Evolutionary conservation across 2,113 vertebrate genomes (phyloP).

Genomic region (Apteryx mantelli): DNA sequence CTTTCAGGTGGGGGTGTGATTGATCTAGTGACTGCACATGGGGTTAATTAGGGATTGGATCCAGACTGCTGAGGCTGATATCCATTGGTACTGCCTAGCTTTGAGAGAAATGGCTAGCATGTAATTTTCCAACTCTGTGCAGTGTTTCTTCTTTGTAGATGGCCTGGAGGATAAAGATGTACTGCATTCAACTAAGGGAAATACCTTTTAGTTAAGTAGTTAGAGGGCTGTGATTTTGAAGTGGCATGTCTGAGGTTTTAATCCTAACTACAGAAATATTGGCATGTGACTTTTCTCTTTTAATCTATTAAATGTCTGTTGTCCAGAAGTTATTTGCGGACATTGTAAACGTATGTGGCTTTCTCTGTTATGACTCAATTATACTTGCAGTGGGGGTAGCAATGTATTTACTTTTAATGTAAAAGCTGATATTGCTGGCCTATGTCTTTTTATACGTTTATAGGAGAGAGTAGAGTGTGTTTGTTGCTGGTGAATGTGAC

Average conservation of each 20-base stretch:
- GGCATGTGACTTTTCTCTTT: background rate
- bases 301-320: background rate
- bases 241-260: background rate
- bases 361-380: background rate
- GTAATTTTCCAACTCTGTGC: background rate
- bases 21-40: background rate
- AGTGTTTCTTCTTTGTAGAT: background rate
- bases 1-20: slow-evolving; percentile 38
- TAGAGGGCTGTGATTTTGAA: background rate
- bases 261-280: background rate
- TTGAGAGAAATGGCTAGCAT: background rate
- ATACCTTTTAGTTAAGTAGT: background rate
- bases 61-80: background rate
- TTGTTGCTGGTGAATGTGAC: background rate
- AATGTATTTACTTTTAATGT: background rate
- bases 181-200: background rate
- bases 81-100: background rate
- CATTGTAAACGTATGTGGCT: background rate
- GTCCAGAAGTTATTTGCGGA: background rate
- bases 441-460: background rate
- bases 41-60: slow-evolving; percentile 5
- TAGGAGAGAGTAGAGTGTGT: background rate
- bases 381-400: rapidly evolving
- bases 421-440: background rate
- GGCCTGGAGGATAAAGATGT: background rate